phyloP scores from a whole-genome alignment of 2,888 invertebrate species.

The Fabriciana adippe region DNA sequence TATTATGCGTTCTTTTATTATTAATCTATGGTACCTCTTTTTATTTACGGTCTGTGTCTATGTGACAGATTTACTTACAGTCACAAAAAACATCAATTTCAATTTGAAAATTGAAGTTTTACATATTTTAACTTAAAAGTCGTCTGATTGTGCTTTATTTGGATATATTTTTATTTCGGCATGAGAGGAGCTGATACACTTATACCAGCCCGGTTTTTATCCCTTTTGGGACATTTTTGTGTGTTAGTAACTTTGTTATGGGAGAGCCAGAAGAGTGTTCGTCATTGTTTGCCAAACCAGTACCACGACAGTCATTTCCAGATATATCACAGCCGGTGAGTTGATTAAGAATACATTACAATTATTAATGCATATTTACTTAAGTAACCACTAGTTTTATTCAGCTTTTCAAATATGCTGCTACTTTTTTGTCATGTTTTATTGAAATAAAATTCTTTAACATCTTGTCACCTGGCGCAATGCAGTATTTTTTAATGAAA shows the following conservation, averaged over 20 bases:
- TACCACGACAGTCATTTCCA: slow-evolving; percentile 74
- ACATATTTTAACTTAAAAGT: too few species aligned
- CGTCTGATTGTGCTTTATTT: slow-evolving; percentile 25
- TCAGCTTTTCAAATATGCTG: background rate
- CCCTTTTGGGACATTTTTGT: slow-evolving; percentile 86
- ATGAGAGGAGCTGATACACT: slow-evolving; percentile 76
- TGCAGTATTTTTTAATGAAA: slow-evolving; percentile 1
- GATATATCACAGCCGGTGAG: slow-evolving; percentile 83
- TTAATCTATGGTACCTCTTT: too few species aligned
- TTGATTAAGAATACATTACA: slow-evolving; percentile 23
- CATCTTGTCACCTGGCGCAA: background rate
- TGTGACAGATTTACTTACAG: too few species aligned
- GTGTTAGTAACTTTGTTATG: slow-evolving; percentile 86
- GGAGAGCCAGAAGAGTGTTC: slow-evolving; percentile 82
- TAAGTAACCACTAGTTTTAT: background rate
- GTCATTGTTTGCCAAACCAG: slow-evolving; percentile 78
- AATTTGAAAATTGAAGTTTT: too few species aligned
- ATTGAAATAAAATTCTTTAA: background rate
- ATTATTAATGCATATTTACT: background rate
- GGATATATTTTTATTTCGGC: slow-evolving; percentile 44
- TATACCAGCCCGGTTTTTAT: slow-evolving; percentile 87
- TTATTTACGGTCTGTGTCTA: too few species aligned
- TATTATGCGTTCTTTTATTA: too few species aligned
- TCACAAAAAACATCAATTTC: too few species aligned
- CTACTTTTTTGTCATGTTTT: background rate